phyloP scores from a whole-genome alignment of 2,113 vertebrate species.

The Asarcornis scutulata region DNA sequence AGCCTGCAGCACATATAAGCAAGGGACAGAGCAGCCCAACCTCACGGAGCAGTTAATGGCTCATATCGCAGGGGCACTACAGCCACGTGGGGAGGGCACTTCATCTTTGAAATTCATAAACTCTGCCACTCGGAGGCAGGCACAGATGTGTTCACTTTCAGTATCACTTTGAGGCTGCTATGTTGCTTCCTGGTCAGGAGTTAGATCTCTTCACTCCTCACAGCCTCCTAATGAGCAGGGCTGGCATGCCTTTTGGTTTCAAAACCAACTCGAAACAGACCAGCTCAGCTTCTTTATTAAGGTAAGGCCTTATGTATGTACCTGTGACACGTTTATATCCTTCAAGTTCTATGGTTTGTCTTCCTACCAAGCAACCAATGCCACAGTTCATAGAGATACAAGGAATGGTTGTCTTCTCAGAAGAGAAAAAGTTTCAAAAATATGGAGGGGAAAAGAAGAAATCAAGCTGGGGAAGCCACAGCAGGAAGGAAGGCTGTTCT shows the following conservation, averaged over 20 bases:
- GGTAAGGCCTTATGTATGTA: neutral
- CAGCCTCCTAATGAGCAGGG: neutral
- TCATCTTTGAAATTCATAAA: neutral
- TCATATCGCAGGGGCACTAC: neutral
- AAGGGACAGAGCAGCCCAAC: neutral
- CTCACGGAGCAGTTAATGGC: neutral
- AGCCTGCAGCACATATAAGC: neutral
- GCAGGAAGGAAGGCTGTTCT: neutral
- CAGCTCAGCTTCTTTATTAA: neutral
- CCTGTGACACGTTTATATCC: neutral
- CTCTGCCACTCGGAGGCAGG: neutral
- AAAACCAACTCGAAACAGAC: neutral
- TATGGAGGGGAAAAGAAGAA: neutral
- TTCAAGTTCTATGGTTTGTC: neutral
- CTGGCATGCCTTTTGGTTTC: neutral
- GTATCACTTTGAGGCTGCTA: neutral
- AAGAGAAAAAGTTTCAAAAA: neutral
- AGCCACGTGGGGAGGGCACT: neutral
- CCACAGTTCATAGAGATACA: neutral
- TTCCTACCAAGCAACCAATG: neutral
- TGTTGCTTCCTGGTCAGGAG: neutral
- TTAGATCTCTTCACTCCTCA: neutral
- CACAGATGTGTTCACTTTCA: conserved; percentile 4
- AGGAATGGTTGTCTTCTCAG: neutral
- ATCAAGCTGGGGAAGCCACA: neutral